Conservation (phyloP, 2,113 vertebrate genomes). For the Barnardius zonarius region DNA sequence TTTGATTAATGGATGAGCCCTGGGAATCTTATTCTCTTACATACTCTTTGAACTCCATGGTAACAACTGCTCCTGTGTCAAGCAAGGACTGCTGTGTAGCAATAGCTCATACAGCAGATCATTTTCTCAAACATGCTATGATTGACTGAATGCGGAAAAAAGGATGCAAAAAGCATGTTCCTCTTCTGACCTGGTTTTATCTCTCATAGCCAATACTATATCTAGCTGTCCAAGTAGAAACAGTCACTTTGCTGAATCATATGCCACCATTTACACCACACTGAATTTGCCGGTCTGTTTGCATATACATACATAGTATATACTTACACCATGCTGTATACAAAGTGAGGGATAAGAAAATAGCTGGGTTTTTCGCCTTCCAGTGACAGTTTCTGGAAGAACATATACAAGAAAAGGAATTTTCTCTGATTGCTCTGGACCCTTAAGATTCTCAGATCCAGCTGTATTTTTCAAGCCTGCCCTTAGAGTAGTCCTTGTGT, state of each 20-base stretch:
- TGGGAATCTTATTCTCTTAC: background rate
- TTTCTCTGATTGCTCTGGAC: background rate
- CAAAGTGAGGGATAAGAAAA: background rate
- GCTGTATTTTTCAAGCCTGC: background rate
- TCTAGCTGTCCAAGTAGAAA: background rate
- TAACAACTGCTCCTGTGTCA: background rate
- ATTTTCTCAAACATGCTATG: background rate
- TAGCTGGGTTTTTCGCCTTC: background rate
- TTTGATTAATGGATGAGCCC: background rate
- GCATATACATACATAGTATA: background rate
- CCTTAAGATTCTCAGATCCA: background rate
- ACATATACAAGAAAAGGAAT: background rate
- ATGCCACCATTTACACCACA: background rate
- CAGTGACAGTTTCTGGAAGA: background rate
- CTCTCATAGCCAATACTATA: background rate
- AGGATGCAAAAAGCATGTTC: background rate
- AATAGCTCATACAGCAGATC: background rate
- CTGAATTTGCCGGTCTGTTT: no score
- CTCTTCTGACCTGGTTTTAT: background rate
- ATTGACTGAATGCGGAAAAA: background rate
- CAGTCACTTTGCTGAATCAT: background rate
- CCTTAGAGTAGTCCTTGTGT: background rate
- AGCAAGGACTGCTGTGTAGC: background rate
- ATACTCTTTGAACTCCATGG: background rate
- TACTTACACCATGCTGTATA: background rate